Evolutionary conservation across 2,797 vertebrate species (phyloP).

Genomic region (Tapera naevia): DNA sequence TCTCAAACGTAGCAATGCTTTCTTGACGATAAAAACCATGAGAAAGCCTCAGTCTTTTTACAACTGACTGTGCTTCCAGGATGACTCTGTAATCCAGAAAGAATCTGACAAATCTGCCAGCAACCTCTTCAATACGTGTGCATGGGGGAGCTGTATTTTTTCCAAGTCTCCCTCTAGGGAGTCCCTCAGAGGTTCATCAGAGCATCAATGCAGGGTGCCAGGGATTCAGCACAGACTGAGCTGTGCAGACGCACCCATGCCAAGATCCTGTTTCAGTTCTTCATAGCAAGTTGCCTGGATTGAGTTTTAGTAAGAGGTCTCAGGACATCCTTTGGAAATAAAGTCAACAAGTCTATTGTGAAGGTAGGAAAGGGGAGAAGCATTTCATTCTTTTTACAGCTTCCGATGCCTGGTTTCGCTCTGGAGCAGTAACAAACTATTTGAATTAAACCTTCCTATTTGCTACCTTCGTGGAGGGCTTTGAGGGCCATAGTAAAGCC

Average conservation of each 20-base stretch:
- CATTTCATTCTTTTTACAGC: background rate
- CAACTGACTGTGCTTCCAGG: background rate
- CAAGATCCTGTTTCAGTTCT: background rate
- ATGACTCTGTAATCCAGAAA: background rate
- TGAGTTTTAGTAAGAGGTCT: background rate
- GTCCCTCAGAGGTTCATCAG: background rate
- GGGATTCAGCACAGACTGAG: background rate
- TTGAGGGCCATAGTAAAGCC: background rate
- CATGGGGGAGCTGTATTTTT: background rate
- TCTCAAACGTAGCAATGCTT: background rate
- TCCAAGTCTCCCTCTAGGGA: background rate
- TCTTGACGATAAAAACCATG: background rate
- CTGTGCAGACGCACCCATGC: background rate
- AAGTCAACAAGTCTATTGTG: background rate
- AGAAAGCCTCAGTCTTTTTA: background rate
- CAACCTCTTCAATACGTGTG: background rate
- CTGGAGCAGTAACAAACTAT: background rate
- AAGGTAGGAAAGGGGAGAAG: background rate
- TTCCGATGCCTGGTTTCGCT: background rate
- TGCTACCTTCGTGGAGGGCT: constrained; percentile 13
- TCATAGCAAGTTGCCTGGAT: background rate
- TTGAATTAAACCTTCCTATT: background rate
- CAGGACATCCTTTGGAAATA: background rate
- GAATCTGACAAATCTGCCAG: background rate
- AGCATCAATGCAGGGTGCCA: background rate